Percentiles rank a stretch among this genome's conserved stretches.
phyloP scores from a whole-genome alignment of 2,888 invertebrate genomes.

The Lycia hirtaria region DNA sequence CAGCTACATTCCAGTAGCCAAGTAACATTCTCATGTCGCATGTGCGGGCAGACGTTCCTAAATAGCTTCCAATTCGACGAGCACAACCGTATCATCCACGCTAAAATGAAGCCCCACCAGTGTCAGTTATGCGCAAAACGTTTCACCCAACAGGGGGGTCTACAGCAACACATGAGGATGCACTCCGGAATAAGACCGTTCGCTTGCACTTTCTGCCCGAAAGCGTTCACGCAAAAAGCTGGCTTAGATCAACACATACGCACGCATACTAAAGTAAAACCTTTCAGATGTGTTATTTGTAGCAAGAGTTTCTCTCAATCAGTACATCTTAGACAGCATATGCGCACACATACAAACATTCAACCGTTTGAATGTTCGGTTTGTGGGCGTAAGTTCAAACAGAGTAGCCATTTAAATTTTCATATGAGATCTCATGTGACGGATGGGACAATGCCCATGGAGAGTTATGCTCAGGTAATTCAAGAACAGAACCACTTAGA shows the following conservation, averaged over 20 bases:
- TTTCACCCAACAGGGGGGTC: slow-evolving; percentile 77
- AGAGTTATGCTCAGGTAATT: slow-evolving; percentile 57
- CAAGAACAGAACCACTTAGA: slow-evolving; percentile 58
- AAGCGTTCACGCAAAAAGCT: slow-evolving; percentile 79
- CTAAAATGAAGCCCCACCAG: slow-evolving; percentile 74
- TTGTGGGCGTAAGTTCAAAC: slow-evolving; percentile 75
- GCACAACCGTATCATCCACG: slow-evolving; percentile 71
- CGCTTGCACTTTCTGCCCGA: slow-evolving; percentile 72
- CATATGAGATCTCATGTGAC: slow-evolving; percentile 76
- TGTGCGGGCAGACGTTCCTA: slow-evolving; percentile 67
- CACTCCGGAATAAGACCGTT: slow-evolving; percentile 77
- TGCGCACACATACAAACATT: slow-evolving; percentile 81
- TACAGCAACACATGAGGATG: slow-evolving; percentile 81
- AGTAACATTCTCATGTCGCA: slow-evolving; percentile 63
- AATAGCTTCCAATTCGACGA: slow-evolving; percentile 67
- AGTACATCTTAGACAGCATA: slow-evolving; percentile 78
- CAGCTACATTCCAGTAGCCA: slow-evolving; percentile 49
- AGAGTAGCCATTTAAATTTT: slow-evolving; percentile 79
- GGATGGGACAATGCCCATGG: slow-evolving; percentile 55
- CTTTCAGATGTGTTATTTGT: slow-evolving; percentile 78
- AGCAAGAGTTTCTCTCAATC: slow-evolving; percentile 79
- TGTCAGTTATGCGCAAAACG: slow-evolving; percentile 75
- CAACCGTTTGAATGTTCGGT: slow-evolving; percentile 77
- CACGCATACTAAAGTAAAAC: slow-evolving; percentile 79
- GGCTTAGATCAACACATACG: slow-evolving; percentile 80